phyloP scores from a whole-genome alignment of 2,888 invertebrate species.

The Agelastica alni region DNA sequence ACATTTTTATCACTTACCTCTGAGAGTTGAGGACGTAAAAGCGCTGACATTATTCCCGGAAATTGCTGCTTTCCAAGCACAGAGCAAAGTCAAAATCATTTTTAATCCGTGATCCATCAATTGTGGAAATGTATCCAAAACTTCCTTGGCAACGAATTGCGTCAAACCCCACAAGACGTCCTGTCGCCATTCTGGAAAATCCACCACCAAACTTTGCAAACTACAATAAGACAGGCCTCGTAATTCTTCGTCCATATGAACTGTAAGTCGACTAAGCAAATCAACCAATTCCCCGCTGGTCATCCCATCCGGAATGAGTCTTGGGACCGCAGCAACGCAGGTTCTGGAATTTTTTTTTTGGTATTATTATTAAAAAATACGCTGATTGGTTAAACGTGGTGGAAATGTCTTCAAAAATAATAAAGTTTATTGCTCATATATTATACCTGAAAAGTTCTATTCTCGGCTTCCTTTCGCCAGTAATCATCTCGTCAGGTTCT shows the following conservation, averaged over 20 bases:
- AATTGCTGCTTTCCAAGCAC: slow-evolving; percentile 85
- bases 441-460: slow-evolving; percentile 86
- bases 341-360: too few species aligned
- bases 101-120: slow-evolving; percentile 92
- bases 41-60: slow-evolving; percentile 27
- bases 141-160: slow-evolving; percentile 92
- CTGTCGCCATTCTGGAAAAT: slow-evolving; percentile 97
- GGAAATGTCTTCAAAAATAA: too few species aligned
- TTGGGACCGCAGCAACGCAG: slow-evolving; percentile 96
- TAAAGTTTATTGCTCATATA: too few species aligned
- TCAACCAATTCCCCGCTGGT: slow-evolving; percentile 92
- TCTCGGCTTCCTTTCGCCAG: slow-evolving; percentile 95
- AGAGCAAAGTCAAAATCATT: slow-evolving; percentile 88
- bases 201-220: slow-evolving; percentile 91
- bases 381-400: too few species aligned
- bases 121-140: slow-evolving; percentile 85
- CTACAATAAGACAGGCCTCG: slow-evolving; percentile 92
- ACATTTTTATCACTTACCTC: slow-evolving; percentile 23
- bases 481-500: slow-evolving; percentile 88
- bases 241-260: slow-evolving; percentile 98
- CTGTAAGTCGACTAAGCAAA: slow-evolving; percentile 88
- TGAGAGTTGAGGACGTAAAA: slow-evolving; percentile 34
- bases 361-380: too few species aligned
- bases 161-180: slow-evolving; percentile 94
- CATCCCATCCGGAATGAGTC: slow-evolving; percentile 95